Base-by-base conservation (phyloP, 2,888 invertebrate species). In the Hedya salicella region DNA sequence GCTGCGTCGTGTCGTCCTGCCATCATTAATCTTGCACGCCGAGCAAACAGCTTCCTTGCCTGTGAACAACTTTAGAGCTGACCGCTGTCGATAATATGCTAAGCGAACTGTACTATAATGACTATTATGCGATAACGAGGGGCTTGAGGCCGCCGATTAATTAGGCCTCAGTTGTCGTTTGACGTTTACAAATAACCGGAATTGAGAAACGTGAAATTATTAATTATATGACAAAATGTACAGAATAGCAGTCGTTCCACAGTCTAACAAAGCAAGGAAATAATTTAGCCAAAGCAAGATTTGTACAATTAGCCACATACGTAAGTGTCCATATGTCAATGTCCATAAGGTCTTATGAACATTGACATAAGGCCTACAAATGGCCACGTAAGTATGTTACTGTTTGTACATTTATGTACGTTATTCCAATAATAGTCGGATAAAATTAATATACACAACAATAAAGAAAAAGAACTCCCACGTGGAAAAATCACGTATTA, bases 1-100 rank as follows among this genome's bases (percentile, higher is more conserved):
- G 76, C 78, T 78, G 79, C 78, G 71, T 81, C 77, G 75, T 84
- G 81, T 87, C 85, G 77, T 85, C 81, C 78, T 74, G 81, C 78
- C 77, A 85, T 86, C 88, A 90, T 91, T 91, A 91, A 91, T 91
- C 91, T 91, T 91, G 79, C 80, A 82, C 80, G 82, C 76, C 75
- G 80, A 82, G 83, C 85, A 88, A 88, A 88, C 89, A 86, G 79
- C 79, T 77, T 73, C 77, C 78, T 68, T 66, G 71, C n/a, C n/a
- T n/a, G 72, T 73, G 76, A 76, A 76, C 75, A 79, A 84, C 77
- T 86, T 83, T 83, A 84, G 82, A 75, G 85, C 82, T 85, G 83
- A 70, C 71, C 75, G 71, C 68, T 79, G 81, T 83, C 84, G 69
- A 74, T 69, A 70, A 69, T 65, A 67, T 67, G 54, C 62, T 62